Evolutionary conservation across 2,113 vertebrate genomes (phyloP).

Genomic region (Smithornis capensis): DNA sequence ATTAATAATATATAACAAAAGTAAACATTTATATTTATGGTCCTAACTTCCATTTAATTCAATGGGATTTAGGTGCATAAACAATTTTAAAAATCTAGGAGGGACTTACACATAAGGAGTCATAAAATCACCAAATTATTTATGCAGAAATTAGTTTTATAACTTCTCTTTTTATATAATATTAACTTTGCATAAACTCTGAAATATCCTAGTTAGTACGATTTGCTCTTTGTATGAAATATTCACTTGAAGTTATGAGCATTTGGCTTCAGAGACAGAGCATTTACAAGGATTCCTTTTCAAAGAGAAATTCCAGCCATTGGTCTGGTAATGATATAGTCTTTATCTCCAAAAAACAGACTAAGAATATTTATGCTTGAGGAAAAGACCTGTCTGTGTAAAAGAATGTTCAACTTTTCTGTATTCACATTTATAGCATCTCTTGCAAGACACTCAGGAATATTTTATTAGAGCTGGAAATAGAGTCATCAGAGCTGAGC

Average conservation of each 20-base stretch:
- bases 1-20: background rate
- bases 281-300: constrained; percentile 21
- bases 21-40: background rate
- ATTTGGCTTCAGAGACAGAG: background rate
- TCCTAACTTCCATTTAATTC: background rate
- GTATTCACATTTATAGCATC: background rate
- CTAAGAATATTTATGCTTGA: constrained; percentile 36
- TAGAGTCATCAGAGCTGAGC: background rate
- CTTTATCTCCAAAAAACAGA: constrained; percentile 35
- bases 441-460: background rate
- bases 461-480: constrained; percentile 15
- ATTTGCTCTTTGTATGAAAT: background rate
- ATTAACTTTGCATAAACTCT: background rate
- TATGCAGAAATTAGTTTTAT: background rate
- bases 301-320: constrained; percentile 18
- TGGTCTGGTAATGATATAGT: background rate
- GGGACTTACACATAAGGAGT: background rate
- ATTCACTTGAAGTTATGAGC: background rate
- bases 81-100: background rate
- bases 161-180: background rate
- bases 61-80: background rate
- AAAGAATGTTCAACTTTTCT: background rate
- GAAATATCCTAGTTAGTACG: background rate
- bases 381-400: constrained; percentile 15
- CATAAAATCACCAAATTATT: background rate